Evolutionary conservation across 2,888 invertebrate species (phyloP), one percentile per base, ranked within the genome.

Genomic region (Lasius fuliginosus): DNA sequence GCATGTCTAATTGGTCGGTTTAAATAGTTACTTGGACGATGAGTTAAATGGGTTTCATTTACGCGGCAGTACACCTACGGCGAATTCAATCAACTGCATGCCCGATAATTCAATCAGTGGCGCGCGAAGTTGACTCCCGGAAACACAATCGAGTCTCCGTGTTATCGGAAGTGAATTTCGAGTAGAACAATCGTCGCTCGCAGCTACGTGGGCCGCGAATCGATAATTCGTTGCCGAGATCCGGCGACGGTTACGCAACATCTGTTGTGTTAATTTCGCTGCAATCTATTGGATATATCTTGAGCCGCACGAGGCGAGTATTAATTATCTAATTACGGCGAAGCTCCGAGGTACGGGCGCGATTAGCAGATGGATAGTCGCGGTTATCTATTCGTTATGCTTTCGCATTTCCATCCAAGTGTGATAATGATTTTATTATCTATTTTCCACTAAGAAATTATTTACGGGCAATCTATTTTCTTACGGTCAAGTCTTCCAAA

Each of bases 91-190:
- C 79, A 81, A 81, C 60, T 74, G 74, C 46, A 82, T 82, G 69
- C 76, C 75, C 82, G 90, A 86, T 89, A 84, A 89, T 89, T 89
- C 86, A 89, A 89, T 89, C 90, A 89, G 76, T 82, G 67, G 60
- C 69, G 84, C 69, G 84, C 81, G 82, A 73, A 85, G 76, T 77
- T 60, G 74, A 77, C 85, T 85, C 77, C 81, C 86, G 82, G 89
- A 88, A 89, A 88, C 86, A 86, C 88, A 87, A 87, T 89, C 82
- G 82, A 53, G 75, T 46, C 82, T 75, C 71, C 68, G 76, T 62
- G 82, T 85, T 82, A 77, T 77, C 62, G 83, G 81, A 86, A 84
- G 86, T 88, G 73, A 81, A 83, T 87, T 84, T 68, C 81, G 81
- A 82, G 74, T 77, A 82, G 75, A 85, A 85, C 85, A 85, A 83